Evolutionary conservation across 2,797 vertebrate species (phyloP).

Genomic region (Enteromius mattozi): DNA sequence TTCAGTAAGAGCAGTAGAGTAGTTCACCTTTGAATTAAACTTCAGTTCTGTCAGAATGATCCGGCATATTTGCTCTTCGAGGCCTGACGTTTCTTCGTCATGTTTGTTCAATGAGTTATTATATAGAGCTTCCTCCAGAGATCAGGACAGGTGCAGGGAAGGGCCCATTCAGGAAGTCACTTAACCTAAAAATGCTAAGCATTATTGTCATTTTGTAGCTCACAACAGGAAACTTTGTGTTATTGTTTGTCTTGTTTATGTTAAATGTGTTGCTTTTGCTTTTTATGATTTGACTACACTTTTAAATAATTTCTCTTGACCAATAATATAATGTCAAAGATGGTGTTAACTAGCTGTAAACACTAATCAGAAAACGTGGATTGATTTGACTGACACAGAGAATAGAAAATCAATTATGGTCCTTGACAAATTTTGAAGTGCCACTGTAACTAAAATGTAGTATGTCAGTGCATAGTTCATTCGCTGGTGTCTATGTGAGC

Average conservation of each 20-base stretch:
- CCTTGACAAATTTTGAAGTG: neutral
- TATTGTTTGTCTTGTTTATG: neutral
- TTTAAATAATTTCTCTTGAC: neutral
- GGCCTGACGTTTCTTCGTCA: constrained; percentile 15
- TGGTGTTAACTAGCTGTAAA: neutral
- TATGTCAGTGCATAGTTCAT: constrained; percentile 53
- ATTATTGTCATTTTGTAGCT: neutral
- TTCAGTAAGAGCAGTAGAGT: neutral
- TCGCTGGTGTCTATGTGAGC: constrained; percentile 63
- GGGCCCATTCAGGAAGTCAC: constrained; percentile 38
- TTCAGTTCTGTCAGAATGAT: constrained; percentile 13
- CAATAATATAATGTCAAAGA: neutral
- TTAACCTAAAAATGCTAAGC: neutral
- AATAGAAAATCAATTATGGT: constrained; percentile 2
- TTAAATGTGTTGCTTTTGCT: neutral
- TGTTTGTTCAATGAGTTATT: constrained; percentile 16
- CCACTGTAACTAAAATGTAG: neutral
- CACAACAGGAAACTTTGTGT: neutral
- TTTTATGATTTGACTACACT: neutral
- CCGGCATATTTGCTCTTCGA: constrained; percentile 36
- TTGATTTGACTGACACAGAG: neutral
- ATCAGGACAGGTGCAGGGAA: constrained; percentile 47
- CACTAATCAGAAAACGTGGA: neutral
- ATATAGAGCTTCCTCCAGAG: constrained; percentile 2
- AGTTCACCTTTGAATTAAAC: constrained; percentile 26